Base-by-base conservation (phyloP, 2,113 vertebrate genomes). In the Oenanthe melanoleuca region DNA sequence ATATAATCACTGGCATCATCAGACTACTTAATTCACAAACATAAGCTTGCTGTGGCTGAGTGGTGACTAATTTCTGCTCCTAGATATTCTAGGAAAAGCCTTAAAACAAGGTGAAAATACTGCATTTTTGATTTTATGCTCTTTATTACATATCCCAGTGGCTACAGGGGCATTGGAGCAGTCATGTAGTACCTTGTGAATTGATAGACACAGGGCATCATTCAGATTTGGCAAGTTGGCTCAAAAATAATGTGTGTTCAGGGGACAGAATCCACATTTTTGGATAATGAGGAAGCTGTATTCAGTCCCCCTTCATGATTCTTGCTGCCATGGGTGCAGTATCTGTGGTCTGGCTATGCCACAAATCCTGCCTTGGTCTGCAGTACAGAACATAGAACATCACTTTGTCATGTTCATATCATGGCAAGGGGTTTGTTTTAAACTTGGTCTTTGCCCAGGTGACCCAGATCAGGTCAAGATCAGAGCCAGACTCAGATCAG, bases 1-100 rank as follows among this genome's bases (percentile, higher is more conserved):
- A 85, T 92, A 84, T 79, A 79, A 95, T 95, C 78, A 47, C 79
- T 75, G 37, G 15, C 61, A 63, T 88, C 89, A 83, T 83, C 92
- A 80, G 75, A 74, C 83, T 83, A 42, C 71, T 88, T 83, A 86
- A 89, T 88, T 92, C 82, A 63, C 60, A 28, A 80, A 9, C n/a
- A 80, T 80, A 50, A 92, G 14, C 60, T 93, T 53, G 16, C 59
- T 93, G 24, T 52, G 63, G 31, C 64, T 53, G 60, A 83, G 34
- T n/a, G 34, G 40, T 40, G 22, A 11, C 50, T 66, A 19, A 55
- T 91, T 73, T 60, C 33, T 73, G 13, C 26, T 82, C 17, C 44
- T 73, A 40, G 22, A n/a, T 40, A 13, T 65, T 55, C 26, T 38
- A 20, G 20, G 28, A 73, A 80, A 75, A 73, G 12, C 24, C 24